Base-by-base conservation (phyloP, 92 coral and sea anemone species). In the Pocillopora meandrina region DNA sequence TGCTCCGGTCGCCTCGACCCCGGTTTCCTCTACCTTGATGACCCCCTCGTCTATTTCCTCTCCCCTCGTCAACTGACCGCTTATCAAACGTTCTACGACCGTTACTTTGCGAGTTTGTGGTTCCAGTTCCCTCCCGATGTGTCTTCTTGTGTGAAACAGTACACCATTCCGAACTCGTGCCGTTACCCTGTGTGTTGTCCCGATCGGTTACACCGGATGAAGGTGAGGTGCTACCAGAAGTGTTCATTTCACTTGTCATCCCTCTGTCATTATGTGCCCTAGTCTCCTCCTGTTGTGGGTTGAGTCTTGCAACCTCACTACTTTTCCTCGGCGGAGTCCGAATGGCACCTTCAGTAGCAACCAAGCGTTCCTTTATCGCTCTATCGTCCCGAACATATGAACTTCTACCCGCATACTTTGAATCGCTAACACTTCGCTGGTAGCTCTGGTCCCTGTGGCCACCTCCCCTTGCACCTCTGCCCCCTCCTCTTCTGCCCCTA, bases 341-440 rank as follows among this genome's bases (percentile, higher is more conserved):
- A 1, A 33, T 33, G 11, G 70, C 63, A 56, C 88, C 88, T 85
- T 85, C 88, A 59, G 77, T 77, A 59, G 85, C 47, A 10, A 68
- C 35, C 23, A 60, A 1, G 10, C 77, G 78, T 55, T 71, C 60
- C 21, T 71, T 71, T 5, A 42, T 35, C 23, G 31, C 65, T 9
- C n/a, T 19, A 9, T 14, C 36, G 60, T 59, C 56, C 77, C 60
- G 69, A 71, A 19, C 71, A 71, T 60, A 68, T 6, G 77, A 68
- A 21, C 85, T 70, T 57, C 61, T 81, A 7, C 70, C 13, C 1
- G 77, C 85, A 59, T 70, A 71, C 2, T 81, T 81, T 36, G 85
- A 71, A 42, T 81, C 85, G 59, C 85, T 81, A 2, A 81, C 77
- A 81, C 85, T 81, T 20, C 85, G 77, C 36, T 60, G 77, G 71